These are phyloP conservation scores for Metaphire vulgaris DNA, from an alignment of 1,140 invertebrate genomes.

Conservation along the genomic window DNA sequence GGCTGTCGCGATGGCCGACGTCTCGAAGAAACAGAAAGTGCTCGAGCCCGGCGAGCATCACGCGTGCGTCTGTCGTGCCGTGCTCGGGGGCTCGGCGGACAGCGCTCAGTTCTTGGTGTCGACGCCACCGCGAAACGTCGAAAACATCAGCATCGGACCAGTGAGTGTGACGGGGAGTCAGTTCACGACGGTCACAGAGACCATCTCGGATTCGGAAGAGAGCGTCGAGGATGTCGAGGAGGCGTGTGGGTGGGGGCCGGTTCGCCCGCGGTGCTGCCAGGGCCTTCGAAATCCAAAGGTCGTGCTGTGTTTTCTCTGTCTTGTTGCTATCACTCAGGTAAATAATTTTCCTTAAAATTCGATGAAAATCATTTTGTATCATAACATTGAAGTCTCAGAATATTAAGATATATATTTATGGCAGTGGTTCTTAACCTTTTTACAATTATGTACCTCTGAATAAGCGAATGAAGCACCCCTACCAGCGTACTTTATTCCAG, in stretches of 20 bases:
- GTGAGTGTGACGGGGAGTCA: not conserved
- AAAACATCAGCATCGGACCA: not conserved
- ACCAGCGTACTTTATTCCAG: too few species aligned
- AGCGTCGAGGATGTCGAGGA: not conserved
- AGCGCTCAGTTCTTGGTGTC: not conserved
- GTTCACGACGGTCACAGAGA: not conserved
- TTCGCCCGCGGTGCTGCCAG: slow-evolving; percentile 34
- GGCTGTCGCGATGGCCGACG: not conserved
- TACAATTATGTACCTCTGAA: too few species aligned
- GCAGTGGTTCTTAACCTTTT: too few species aligned
- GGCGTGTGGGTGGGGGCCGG: slow-evolving; percentile 40
- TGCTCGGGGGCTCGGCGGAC: not conserved
- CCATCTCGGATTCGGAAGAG: not conserved
- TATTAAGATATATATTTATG: too few species aligned
- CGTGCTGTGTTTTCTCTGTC: slow-evolving; percentile 62
- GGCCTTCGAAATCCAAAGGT: slow-evolving; percentile 38
- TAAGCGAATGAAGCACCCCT: too few species aligned
- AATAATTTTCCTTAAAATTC: too few species aligned
- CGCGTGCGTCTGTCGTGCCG: not conserved
- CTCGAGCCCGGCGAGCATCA: not conserved
- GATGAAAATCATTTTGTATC: too few species aligned
- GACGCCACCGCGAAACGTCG: not conserved
- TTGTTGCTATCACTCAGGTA: slow-evolving; percentile 69
- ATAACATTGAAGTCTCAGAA: too few species aligned
- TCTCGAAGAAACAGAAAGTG: not conserved